Percentiles rank a stretch among this genome's conserved stretches.
These are phyloP conservation scores for Leptopilina myrica DNA, from an alignment of 2,888 invertebrate species.

Conservation along the genomic window DNA sequence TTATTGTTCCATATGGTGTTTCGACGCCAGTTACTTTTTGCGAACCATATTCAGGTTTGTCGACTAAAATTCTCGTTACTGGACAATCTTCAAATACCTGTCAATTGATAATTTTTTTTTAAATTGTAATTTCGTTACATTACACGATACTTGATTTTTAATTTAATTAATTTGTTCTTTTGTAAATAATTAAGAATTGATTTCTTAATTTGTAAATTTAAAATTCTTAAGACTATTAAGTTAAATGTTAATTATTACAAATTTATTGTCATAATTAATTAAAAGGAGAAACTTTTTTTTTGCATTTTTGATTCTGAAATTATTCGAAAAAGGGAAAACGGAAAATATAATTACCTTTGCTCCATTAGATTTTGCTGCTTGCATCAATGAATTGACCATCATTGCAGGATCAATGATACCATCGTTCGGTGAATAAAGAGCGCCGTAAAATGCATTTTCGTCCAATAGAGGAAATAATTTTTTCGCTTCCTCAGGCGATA, in stretches of 20 bases:
- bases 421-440: constrained; percentile 88
- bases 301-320: neutral
- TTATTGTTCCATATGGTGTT: constrained; percentile 86
- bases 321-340: neutral
- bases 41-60: constrained; percentile 81
- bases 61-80: constrained; percentile 84
- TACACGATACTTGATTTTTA: too few species aligned
- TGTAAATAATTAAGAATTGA: too few species aligned
- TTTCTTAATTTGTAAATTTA: too few species aligned
- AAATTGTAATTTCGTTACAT: neutral
- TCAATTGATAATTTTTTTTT: constrained; percentile 45
- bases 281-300: neutral
- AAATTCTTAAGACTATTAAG: too few species aligned
- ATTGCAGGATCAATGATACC: constrained; percentile 92
- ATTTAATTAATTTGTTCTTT: too few species aligned
- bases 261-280: too few species aligned
- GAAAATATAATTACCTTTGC: constrained; percentile 80
- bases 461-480: constrained; percentile 88
- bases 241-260: too few species aligned
- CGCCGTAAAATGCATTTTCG: constrained; percentile 85
- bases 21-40: constrained; percentile 86
- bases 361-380: constrained; percentile 84
- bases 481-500: constrained; percentile 85
- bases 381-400: constrained; percentile 85
- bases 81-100: constrained; percentile 87